Conservation (phyloP, 2,888 invertebrate genomes). For the Drosophila atripex region DNA sequence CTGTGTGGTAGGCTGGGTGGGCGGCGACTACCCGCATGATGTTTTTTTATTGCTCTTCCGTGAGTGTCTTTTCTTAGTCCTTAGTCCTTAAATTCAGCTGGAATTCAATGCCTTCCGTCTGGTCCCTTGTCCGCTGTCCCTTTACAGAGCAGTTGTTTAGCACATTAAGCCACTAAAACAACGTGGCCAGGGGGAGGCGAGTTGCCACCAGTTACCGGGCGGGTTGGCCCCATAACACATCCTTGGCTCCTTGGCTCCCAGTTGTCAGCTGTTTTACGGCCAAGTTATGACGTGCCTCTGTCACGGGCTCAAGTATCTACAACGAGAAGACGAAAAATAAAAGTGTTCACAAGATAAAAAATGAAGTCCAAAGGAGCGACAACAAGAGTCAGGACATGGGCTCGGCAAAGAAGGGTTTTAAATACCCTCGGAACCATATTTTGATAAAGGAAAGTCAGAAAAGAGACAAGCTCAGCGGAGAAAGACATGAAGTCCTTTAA, state of each 20-base stretch:
- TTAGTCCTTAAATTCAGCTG: constrained; percentile 57
- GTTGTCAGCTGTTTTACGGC: constrained; percentile 75
- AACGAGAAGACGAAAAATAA: constrained; percentile 10
- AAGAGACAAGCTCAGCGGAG: too few species aligned
- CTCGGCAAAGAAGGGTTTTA: not conserved
- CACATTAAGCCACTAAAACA: constrained; percentile 71
- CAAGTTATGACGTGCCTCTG: constrained; percentile 73
- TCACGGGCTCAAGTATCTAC: constrained; percentile 60
- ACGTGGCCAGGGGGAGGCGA: constrained; percentile 33
- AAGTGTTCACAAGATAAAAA: constrained; percentile 9
- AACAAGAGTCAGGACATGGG: constrained; percentile 4
- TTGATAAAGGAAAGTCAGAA: not conserved
- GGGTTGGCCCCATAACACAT: constrained; percentile 19
- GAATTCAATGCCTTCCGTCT: constrained; percentile 48
- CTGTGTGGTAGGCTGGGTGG: not conserved
- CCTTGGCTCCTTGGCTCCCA: constrained; percentile 20
- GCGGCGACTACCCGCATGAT: constrained; percentile 36
- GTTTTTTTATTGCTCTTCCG: constrained; percentile 38
- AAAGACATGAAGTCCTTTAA: too few species aligned
- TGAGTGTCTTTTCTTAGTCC: constrained; percentile 46
- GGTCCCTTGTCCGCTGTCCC: constrained; percentile 32
- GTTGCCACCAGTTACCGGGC: constrained; percentile 3
- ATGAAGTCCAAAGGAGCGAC: constrained; percentile 9
- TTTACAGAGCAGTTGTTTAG: constrained; percentile 61
- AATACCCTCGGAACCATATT: not conserved